Conservation (phyloP, 2,797 vertebrate species). For the Karalla daura region DNA sequence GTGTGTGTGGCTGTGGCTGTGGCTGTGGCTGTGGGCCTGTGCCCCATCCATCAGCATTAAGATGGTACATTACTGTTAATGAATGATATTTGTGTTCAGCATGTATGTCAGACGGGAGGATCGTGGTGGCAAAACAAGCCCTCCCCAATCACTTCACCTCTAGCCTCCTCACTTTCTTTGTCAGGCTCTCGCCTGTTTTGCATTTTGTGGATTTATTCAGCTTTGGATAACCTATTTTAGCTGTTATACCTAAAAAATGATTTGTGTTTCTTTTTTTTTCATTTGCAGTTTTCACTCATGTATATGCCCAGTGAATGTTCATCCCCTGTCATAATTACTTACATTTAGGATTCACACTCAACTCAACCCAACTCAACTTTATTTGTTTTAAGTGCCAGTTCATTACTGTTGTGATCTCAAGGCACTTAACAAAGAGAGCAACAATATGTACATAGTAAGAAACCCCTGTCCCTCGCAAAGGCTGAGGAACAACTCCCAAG, state of each 20-base stretch:
- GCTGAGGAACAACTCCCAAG: too few relatives aligned
- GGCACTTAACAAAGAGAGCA: too few relatives aligned
- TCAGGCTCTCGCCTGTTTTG: slow-evolving; percentile 64
- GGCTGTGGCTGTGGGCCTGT: slow-evolving; percentile 78
- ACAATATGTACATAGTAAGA: too few relatives aligned
- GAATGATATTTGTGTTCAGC: slow-evolving; percentile 91
- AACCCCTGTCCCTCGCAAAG: too few relatives aligned
- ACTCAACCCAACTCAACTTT: too few relatives aligned
- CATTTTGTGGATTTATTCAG: slow-evolving; percentile 62
- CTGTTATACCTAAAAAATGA: slow-evolving; percentile 28
- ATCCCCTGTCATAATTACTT: too few relatives aligned
- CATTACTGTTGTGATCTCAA: too few relatives aligned
- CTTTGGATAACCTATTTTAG: slow-evolving; percentile 35
- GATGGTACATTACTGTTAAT: slow-evolving; percentile 94
- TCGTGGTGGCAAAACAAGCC: slow-evolving; percentile 77
- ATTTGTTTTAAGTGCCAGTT: too few relatives aligned
- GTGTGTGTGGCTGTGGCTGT: slow-evolving; percentile 73
- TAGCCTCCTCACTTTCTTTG: slow-evolving; percentile 64
- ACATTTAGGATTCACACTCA: too few relatives aligned
- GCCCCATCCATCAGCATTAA: slow-evolving; percentile 90
- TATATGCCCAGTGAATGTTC: too few relatives aligned
- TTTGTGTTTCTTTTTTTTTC: slow-evolving; percentile 18
- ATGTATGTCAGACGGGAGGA: slow-evolving; percentile 84
- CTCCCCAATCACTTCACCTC: slow-evolving; percentile 75
- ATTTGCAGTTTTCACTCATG: too few relatives aligned